These are phyloP conservation scores for Petaurus breviceps DNA, from an alignment of 2,113 vertebrate genomes.

Conservation along the genomic window DNA sequence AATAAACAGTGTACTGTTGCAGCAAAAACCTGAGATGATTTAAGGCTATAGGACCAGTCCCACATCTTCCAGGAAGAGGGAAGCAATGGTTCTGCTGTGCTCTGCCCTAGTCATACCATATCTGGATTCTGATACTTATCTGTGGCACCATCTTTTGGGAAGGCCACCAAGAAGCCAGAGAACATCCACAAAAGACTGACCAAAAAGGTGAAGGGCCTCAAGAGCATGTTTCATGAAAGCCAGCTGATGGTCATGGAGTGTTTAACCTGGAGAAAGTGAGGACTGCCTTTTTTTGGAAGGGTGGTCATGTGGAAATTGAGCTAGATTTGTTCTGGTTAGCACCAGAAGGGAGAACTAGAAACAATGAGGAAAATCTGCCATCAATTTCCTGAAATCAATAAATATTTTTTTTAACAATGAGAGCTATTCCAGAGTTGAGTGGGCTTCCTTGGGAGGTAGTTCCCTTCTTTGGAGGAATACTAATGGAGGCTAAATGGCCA, in stretches of 20 bases:
- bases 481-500: background rate
- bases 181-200: too few species aligned
- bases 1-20: too few species aligned
- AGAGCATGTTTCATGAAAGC: background rate
- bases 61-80: too few species aligned
- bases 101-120: too few species aligned
- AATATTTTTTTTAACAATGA: background rate
- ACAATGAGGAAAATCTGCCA: background rate
- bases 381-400: background rate
- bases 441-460: background rate
- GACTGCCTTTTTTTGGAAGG: background rate
- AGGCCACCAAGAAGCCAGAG: background rate
- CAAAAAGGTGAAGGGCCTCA: too few species aligned
- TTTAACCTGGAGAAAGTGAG: background rate
- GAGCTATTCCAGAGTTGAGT: background rate
- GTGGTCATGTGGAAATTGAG: background rate
- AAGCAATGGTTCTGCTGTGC: too few species aligned
- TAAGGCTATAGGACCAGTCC: too few species aligned
- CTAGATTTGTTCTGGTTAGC: background rate
- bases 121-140: too few species aligned
- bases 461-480: background rate
- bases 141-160: too few species aligned
- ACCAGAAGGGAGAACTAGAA: background rate
- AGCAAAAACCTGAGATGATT: too few species aligned
- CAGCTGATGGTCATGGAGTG: background rate